Conservation (phyloP, 1,140 invertebrate species). For the Coboldia fuscipes region DNA sequence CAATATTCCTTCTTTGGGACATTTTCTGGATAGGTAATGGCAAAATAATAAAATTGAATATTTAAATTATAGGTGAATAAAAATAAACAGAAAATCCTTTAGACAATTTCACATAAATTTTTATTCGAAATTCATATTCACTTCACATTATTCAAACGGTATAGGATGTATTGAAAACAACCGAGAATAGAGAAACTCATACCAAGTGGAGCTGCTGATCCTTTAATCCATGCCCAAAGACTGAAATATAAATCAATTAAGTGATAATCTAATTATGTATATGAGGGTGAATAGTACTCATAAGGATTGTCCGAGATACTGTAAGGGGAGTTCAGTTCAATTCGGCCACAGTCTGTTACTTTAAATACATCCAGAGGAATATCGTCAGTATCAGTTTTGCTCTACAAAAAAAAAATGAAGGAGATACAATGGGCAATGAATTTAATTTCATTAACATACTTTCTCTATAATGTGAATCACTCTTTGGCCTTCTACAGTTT, state of each 20-base stretch:
- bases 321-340: slow-evolving; percentile 33
- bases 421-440: neutral
- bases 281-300: slow-evolving; percentile 23
- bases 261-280: neutral
- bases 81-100: no score
- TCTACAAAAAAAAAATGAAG: slow-evolving; percentile 20
- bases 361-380: slow-evolving; percentile 38
- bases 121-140: no score
- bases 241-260: slow-evolving; percentile 26
- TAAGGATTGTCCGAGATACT: slow-evolving; percentile 45
- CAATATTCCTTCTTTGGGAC: no score
- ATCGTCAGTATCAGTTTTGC: slow-evolving; percentile 52
- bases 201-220: slow-evolving; percentile 43
- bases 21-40: no score
- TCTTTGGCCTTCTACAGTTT: slow-evolving; percentile 61
- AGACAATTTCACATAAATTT: no score
- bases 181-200: slow-evolving; percentile 50
- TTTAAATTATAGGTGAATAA: no score
- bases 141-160: no score
- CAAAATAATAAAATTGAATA: no score
- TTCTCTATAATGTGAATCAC: slow-evolving; percentile 64
- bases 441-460: slow-evolving; percentile 5
- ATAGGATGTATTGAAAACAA: slow-evolving; percentile 58
- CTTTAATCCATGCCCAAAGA: slow-evolving; percentile 47
- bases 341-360: slow-evolving; percentile 38